Base-by-base conservation (phyloP, 37 sponge, comb jelly and placozoan genomes). In the Bolinopsis microptera region DNA sequence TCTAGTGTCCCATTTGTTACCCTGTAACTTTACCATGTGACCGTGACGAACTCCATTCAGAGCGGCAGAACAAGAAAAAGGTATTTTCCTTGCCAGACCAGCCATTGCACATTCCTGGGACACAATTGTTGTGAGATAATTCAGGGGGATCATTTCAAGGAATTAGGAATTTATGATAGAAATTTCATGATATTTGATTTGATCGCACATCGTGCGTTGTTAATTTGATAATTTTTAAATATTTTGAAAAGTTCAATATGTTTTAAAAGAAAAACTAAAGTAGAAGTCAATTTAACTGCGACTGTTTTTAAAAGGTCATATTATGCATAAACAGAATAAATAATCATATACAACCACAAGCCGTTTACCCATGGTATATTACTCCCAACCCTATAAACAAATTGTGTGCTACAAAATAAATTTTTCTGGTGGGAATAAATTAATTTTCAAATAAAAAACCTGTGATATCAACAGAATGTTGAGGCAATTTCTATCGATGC, bases 1-100 rank as follows among this genome's bases (percentile, higher is more conserved):
- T 16, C 38, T 3, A 80, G 37, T 24, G 35, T 24, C 35, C 82
- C 82, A 80, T 8, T 31, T 80, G 37, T 33, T 35, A 31, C 82
- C 82, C 1, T 24, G 35, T 0, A 80, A 22, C 1, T 80, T 80
- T 2, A 80, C 82, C 82, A 80, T 80, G 82, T 80, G 82, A 36
- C 82, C 82, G 33, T 80, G 82, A 30, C 82, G 24, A 80, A 35
- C 5, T 13, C 82, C 82, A 80, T 8, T 18, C 61, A 48, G 13
- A 18, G 61, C 61, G 5, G 61, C 61, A 18, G 61, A 18, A 48
- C 61, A 48, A 13, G 5, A 13, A n/a, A n/a, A n/a, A n/a, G 74
- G 74, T 24, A 22, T 28, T 22, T 70, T 70, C 21, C 74, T 70
- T 70, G 26, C 30, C 24, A 70, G 24, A 70, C 28, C 21, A 70